These are phyloP conservation scores for Crotalus horridus DNA, from an alignment of 2,113 vertebrate species.

Conservation along the genomic window DNA sequence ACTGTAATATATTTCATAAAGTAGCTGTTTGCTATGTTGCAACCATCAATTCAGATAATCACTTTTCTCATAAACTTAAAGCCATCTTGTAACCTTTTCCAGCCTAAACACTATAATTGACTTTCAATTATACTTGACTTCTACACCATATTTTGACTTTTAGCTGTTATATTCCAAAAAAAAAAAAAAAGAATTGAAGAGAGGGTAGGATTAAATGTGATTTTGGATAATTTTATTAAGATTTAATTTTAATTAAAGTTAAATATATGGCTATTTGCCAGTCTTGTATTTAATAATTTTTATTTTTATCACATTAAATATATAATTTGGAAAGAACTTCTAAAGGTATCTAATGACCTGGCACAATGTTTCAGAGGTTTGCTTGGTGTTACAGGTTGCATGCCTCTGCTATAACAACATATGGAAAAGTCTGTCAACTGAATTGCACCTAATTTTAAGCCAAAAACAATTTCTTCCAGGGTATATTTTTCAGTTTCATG, in stretches of 20 bases:
- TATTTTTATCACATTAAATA: neutral
- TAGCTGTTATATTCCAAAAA: neutral
- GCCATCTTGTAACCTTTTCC: neutral
- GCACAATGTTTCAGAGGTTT: neutral
- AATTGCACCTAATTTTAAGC: neutral
- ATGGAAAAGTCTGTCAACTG: neutral
- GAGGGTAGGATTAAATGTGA: neutral
- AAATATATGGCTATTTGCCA: neutral
- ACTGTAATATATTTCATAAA: neutral
- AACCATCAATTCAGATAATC: neutral
- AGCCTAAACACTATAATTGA: neutral
- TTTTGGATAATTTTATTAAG: neutral
- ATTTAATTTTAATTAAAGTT: neutral
- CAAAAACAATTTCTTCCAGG: neutral
- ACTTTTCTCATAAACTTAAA: neutral
- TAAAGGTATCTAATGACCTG: neutral
- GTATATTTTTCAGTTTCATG: neutral
- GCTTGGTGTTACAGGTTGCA: neutral
- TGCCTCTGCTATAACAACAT: neutral
- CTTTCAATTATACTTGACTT: neutral
- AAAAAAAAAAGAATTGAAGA: neutral
- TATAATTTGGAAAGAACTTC: neutral
- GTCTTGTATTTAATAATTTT: neutral
- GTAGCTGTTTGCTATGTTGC: neutral
- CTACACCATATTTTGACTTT: neutral